Percentiles rank a stretch among this genome's conserved stretches.
Conservation (phyloP, 2,113 vertebrate genomes). For the Anolis sagrei region DNA sequence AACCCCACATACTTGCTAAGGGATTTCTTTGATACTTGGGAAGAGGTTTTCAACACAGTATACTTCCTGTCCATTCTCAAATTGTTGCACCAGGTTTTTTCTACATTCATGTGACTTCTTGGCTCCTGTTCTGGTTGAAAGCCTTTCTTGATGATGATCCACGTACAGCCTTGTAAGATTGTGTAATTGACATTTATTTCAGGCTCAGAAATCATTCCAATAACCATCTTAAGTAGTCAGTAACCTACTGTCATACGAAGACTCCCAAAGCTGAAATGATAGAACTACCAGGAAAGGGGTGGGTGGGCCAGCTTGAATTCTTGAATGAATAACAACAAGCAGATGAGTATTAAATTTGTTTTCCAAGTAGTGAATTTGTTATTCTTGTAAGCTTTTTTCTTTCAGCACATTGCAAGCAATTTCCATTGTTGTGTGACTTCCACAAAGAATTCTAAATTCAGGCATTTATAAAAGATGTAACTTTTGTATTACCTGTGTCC, state of each 20-base stretch:
- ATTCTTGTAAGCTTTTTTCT: not conserved
- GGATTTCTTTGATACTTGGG: conserved; percentile 31
- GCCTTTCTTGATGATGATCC: not conserved
- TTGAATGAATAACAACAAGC: not conserved
- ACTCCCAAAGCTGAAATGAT: conserved; percentile 1
- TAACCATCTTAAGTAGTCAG: not conserved
- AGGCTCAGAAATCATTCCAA: not conserved
- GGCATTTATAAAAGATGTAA: not conserved
- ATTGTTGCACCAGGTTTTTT: not conserved
- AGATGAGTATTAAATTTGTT: not conserved
- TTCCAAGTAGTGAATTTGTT: conserved; percentile 12
- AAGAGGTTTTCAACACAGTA: not conserved
- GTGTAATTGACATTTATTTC: conserved; percentile 20
- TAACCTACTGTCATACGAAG: not conserved
- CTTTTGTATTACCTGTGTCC: not conserved
- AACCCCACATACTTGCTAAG: not conserved
- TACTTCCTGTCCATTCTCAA: not conserved
- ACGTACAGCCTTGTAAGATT: not conserved
- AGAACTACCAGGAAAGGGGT: conserved; percentile 3
- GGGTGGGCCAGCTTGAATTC: not conserved
- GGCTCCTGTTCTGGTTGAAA: conserved; percentile 12
- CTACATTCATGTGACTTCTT: not conserved
- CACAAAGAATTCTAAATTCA: not conserved
- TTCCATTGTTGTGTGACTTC: not conserved
- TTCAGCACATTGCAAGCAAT: conserved; percentile 1